Evolutionary conservation across 2,888 invertebrate genomes (phyloP).

Genomic region (Drosophila prolongata): DNA sequence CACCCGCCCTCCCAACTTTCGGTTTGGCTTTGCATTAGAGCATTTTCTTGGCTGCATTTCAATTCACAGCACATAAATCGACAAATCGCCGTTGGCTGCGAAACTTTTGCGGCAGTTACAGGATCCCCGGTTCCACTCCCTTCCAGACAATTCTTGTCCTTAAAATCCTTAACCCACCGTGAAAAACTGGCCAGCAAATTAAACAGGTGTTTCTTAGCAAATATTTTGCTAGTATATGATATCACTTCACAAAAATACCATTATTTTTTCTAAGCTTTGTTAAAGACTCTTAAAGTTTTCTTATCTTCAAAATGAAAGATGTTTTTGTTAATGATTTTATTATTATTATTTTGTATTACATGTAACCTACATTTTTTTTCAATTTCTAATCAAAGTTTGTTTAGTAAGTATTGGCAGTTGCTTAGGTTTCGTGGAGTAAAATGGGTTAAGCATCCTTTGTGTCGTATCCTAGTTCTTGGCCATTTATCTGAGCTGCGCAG

Average conservation of each 20-base stretch:
- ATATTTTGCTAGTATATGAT: no score
- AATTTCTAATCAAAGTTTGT: no score
- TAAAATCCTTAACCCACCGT: slow-evolving; percentile 1
- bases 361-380: no score
- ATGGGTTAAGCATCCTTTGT: slow-evolving; percentile 14
- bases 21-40: slow-evolving; percentile 64
- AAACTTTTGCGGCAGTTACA: slow-evolving; percentile 48
- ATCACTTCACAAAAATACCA: no score
- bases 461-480: slow-evolving; percentile 32
- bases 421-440: background rate
- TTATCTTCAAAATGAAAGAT: no score
- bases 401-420: no score
- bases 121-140: background rate
- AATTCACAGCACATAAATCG: slow-evolving; percentile 77
- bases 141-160: background rate
- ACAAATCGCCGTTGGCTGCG: slow-evolving; percentile 69
- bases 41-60: slow-evolving; percentile 69
- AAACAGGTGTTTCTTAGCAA: no score
- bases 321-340: no score
- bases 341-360: no score
- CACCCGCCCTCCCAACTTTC: slow-evolving; percentile 28
- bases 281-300: no score
- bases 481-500: slow-evolving; percentile 73
- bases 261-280: no score
- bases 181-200: no score